Evolutionary conservation across 2,888 invertebrate species (phyloP), one percentile per base, ranked within the genome.

Genomic region (Pachydiplax longipennis): DNA sequence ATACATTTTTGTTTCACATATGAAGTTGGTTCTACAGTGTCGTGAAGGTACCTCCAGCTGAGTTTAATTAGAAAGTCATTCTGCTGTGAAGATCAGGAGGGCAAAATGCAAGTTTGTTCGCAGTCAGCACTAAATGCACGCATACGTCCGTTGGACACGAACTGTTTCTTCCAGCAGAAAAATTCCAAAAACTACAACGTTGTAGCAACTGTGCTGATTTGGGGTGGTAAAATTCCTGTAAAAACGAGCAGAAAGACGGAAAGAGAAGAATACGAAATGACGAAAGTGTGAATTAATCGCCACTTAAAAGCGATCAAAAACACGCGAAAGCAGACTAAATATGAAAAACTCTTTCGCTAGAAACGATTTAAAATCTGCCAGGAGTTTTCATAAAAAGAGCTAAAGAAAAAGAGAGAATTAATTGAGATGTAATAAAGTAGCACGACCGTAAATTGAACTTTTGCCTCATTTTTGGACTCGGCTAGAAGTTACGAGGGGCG

Each of bases 351-450:
- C 25, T 25, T 65, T 65, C 25, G 25, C 53, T 53, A 18, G 31
- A 25, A 25, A 73, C 73, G 10, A 18, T 73, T 73, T 31, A 73
- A 73, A 73, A 31, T 25, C 25, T 22, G 31, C 73, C 25, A 18
- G 10, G 5, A 8, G 25, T 31, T 73, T 25, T 31, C 31, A 73
- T 73, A 31, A 73, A 73, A 73, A 31, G 73, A 3, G 15, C 65
- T 2, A 53, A 31, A 12, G 12, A 65, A 81, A 37, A 81, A 87
- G 37, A 61, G 37, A 37, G 37, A 65, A 58, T 37, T 61, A 65
- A 87, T 37, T 40, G 87, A 61, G 87, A 65, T 37, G 22, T 61
- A 87, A 87, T 87, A 87, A 87, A 87, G 65, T 61, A 35, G 65
- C 58, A 37, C 61, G 61, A 87, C 18, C 87, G 87, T 87, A 87